These are phyloP conservation scores for Mycalesis mineus DNA, from an alignment of 2,888 invertebrate species.

Conservation along the genomic window DNA sequence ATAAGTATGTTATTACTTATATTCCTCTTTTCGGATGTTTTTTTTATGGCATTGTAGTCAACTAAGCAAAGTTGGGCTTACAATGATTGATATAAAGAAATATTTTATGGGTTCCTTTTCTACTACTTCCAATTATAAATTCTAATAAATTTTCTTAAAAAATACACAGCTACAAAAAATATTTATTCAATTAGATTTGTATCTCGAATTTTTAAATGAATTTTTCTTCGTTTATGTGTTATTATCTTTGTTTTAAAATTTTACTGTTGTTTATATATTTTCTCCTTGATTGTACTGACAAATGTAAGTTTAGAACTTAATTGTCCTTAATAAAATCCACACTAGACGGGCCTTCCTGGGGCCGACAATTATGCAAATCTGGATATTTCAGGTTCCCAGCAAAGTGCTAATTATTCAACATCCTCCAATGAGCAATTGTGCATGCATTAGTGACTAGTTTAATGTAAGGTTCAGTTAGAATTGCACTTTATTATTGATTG, in stretches of 20 bases:
- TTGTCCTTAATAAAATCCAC: constrained; percentile 3
- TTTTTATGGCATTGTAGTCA: too few relatives aligned
- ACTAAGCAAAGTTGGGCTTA: too few relatives aligned
- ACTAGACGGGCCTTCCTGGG: neutral
- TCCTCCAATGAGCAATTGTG: constrained; percentile 6
- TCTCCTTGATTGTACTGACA: neutral
- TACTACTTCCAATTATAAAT: too few relatives aligned
- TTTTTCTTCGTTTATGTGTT: neutral
- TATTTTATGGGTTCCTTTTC: too few relatives aligned
- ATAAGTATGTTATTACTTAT: too few relatives aligned
- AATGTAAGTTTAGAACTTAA: neutral
- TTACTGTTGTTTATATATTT: neutral
- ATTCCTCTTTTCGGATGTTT: too few relatives aligned
- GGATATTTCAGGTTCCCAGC: neutral
- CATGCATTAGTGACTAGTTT: constrained; percentile 1
- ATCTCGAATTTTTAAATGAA: neutral
- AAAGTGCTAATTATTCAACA: neutral
- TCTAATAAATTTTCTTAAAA: too few relatives aligned
- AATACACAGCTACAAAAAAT: too few relatives aligned
- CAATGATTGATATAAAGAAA: too few relatives aligned
- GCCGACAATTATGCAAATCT: constrained; percentile 4
- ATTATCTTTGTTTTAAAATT: too few relatives aligned
- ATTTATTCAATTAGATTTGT: too few relatives aligned
- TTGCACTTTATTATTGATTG: neutral
- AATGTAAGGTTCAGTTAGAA: neutral